Conservation (phyloP, 2,113 vertebrate species). For the Opisthocomus hoazin region DNA sequence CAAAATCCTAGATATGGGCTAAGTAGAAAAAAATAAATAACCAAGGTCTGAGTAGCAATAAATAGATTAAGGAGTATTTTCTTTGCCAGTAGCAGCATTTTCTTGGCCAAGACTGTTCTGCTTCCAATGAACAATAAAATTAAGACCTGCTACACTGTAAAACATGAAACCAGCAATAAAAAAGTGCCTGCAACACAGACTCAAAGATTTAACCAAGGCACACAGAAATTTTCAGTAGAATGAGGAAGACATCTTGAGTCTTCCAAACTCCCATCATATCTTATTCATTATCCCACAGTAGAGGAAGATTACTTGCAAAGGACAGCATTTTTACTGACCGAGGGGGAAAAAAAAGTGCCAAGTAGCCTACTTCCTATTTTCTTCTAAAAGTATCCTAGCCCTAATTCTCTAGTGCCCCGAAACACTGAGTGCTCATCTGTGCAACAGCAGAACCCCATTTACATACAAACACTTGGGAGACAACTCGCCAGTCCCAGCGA, state of each 20-base stretch:
- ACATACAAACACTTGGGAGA: not conserved
- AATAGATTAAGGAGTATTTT: not conserved
- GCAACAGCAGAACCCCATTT: not conserved
- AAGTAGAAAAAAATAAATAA: not conserved
- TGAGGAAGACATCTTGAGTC: not conserved
- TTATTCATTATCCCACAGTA: not conserved
- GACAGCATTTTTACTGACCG: not conserved
- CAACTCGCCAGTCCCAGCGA: rapidly evolving
- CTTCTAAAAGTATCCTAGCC: not conserved
- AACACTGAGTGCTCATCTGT: not conserved
- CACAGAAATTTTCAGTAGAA: not conserved
- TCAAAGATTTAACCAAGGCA: not conserved
- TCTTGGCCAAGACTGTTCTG: not conserved
- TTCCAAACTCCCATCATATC: not conserved
- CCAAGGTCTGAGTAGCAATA: not conserved
- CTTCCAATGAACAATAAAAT: not conserved
- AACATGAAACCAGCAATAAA: not conserved
- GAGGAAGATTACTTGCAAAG: not conserved
- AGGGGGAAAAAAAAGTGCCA: not conserved
- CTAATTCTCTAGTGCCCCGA: rapidly evolving
- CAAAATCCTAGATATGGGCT: not conserved
- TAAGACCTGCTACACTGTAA: not conserved
- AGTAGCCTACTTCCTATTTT: not conserved
- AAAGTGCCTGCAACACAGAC: not conserved
- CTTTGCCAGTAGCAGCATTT: not conserved